These are phyloP conservation scores for Limenitis camilla DNA, from an alignment of 2,888 invertebrate genomes.

Conservation along the genomic window DNA sequence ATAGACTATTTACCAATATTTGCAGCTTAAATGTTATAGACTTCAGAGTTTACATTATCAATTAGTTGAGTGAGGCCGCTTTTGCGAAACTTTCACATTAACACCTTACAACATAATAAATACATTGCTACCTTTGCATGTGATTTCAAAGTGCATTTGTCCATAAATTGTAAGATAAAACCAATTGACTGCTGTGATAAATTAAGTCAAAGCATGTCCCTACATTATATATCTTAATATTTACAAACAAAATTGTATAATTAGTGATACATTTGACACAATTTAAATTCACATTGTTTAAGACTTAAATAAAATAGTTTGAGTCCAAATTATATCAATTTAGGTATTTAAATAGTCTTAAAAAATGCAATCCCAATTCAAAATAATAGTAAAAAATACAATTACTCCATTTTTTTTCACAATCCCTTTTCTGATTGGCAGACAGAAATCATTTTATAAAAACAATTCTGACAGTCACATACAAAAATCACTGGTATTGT, in stretches of 20 bases:
- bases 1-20: no score
- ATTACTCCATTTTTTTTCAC: not conserved
- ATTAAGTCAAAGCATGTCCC: conserved; percentile 22
- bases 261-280: conserved; percentile 4
- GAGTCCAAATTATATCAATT: not conserved
- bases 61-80: no score
- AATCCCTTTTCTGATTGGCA: conserved; percentile 29
- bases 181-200: conserved; percentile 36
- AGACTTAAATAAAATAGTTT: conserved; percentile 2
- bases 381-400: not conserved
- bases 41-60: no score
- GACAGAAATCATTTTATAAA: conserved; percentile 25
- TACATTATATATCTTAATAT: conserved; percentile 19
- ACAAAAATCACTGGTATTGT: conserved; percentile 16
- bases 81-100: not conserved
- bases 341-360: not conserved
- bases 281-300: conserved; percentile 11
- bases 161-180: not conserved
- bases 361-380: conserved; percentile 11
- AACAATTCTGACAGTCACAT: conserved; percentile 19
- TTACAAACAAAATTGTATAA: conserved; percentile 19
- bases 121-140: not conserved
- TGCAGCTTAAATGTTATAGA: no score
- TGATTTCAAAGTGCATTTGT: not conserved
- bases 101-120: not conserved